A percentile compares a stretch with the other conserved stretches of the same genome.
Conservation (phyloP, 2,797 vertebrate species). For the Sarcophilus harrisii region DNA sequence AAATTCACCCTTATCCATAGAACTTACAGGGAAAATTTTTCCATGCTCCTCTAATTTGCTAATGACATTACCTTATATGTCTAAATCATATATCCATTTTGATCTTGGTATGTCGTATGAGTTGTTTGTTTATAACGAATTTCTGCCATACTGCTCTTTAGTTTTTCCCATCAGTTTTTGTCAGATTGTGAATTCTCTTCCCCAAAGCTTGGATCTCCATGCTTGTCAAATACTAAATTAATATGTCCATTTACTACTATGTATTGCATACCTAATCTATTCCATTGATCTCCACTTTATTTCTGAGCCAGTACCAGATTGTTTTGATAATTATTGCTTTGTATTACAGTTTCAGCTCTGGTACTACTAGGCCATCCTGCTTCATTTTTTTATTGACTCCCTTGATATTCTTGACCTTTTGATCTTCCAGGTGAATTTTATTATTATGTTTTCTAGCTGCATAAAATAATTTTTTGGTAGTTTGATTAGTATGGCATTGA, state of each 20-base stretch:
- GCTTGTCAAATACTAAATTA: neutral
- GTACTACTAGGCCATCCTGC: neutral
- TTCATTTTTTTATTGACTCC: neutral
- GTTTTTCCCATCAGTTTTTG: neutral
- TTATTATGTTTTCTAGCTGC: neutral
- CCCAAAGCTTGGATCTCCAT: neutral
- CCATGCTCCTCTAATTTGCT: neutral
- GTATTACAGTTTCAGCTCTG: neutral
- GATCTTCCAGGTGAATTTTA: neutral
- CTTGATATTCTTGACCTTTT: neutral
- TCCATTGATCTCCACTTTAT: neutral
- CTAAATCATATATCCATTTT: neutral
- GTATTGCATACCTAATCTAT: neutral
- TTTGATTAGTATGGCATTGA: neutral
- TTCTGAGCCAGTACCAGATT: neutral
- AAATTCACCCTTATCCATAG: neutral
- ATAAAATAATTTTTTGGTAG: neutral
- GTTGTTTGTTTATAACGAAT: neutral
- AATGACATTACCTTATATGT: too few species aligned
- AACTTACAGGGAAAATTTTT: neutral
- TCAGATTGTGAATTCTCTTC: neutral
- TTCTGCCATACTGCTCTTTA: neutral
- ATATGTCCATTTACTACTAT: neutral
- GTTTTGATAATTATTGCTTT: neutral
- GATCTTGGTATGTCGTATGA: neutral